Conservation (phyloP, 1,140 invertebrate species). For the Bombus waltoni region DNA sequence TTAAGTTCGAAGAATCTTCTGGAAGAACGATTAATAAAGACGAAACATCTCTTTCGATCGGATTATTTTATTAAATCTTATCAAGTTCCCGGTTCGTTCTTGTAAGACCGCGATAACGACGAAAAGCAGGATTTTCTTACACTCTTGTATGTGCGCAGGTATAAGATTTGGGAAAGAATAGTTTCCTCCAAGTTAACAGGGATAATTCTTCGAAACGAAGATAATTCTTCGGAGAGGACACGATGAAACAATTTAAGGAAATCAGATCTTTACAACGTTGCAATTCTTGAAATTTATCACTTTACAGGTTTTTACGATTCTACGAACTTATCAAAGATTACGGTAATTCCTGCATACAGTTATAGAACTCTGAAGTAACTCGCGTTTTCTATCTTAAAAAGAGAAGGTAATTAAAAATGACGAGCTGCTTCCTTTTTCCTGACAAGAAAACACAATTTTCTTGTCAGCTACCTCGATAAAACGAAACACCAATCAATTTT, state of each 20-base stretch:
- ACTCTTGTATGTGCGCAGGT: not conserved
- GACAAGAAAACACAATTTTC: not conserved
- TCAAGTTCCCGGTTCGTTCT: not conserved
- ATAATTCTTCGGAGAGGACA: no score
- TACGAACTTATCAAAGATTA: no score
- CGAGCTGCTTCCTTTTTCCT: not conserved
- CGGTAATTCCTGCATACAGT: no score
- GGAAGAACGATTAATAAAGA: not conserved
- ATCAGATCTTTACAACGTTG: no score
- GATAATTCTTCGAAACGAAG: no score
- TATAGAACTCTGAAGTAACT: no score
- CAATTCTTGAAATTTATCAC: no score
- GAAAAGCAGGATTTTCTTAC: not conserved
- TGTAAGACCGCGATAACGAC: not conserved
- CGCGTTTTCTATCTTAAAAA: not conserved
- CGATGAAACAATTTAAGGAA: no score
- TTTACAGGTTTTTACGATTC: no score
- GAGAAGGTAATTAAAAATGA: not conserved
- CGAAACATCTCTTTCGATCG: not conserved
- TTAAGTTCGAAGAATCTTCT: not conserved
- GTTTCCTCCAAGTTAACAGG: not conserved
- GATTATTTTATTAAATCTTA: slow-evolving; percentile 26
- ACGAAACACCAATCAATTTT: not conserved
- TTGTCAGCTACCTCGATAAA: not conserved
- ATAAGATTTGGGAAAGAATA: no score